Conservation (phyloP, 2,888 invertebrate genomes). For the Cheilosia vulpina region DNA sequence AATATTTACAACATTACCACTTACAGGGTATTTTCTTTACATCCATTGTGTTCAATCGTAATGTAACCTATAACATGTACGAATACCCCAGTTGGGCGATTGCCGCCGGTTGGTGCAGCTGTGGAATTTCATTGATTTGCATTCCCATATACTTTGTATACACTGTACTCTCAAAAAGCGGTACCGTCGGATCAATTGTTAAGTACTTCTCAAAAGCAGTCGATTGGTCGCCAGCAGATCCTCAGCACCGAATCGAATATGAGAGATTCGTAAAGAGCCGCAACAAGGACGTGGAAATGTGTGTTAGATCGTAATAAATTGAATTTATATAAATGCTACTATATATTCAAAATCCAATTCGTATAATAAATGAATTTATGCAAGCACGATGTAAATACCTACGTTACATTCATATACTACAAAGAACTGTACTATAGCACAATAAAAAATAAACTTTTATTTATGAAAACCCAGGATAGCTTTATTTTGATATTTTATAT, state of each 20-base stretch:
- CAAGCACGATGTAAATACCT: constrained; percentile 31
- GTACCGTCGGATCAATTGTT: constrained; percentile 80
- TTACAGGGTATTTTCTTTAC: constrained; percentile 88
- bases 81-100: constrained; percentile 86
- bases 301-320: constrained; percentile 43
- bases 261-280: constrained; percentile 73
- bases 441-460: background rate
- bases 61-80: constrained; percentile 84
- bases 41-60: constrained; percentile 86
- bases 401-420: background rate
- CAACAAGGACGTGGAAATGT: constrained; percentile 65
- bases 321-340: background rate
- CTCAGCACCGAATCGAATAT: constrained; percentile 77
- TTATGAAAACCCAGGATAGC: too few relatives aligned
- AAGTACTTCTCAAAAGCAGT: constrained; percentile 80
- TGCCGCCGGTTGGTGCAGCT: constrained; percentile 87
- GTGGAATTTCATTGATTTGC: constrained; percentile 88
- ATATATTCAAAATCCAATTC: background rate
- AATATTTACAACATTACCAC: background rate
- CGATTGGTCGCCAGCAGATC: constrained; percentile 86
- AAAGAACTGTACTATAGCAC: constrained; percentile 10
- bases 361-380: background rate
- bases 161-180: constrained; percentile 82
- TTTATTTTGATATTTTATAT: too few relatives aligned
- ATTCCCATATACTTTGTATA: constrained; percentile 89